Percentiles rank a stretch among this genome's conserved stretches.
Evolutionary conservation across 1,140 invertebrate species (phyloP).

Genomic region (Rhagoletis pomonella): DNA sequence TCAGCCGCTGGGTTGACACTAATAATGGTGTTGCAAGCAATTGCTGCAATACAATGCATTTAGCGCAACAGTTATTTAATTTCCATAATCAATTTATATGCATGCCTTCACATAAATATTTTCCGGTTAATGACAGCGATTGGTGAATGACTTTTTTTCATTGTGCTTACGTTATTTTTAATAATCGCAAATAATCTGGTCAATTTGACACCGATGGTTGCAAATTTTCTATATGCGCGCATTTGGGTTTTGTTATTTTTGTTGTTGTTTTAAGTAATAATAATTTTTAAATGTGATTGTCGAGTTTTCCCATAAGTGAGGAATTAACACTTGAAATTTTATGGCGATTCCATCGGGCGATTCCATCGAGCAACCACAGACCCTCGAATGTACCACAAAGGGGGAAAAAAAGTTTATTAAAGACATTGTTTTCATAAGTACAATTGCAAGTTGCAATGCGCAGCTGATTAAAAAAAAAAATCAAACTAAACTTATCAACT

Average conservation of each 20-base stretch:
- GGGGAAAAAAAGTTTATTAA: no score
- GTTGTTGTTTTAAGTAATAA: not conserved
- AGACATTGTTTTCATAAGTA: no score
- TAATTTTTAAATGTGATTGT: not conserved
- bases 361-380: no score
- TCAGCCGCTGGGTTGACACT: not conserved
- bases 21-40: not conserved
- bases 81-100: constrained; percentile 24
- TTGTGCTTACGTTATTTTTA: not conserved
- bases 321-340: no score
- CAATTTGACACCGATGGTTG: not conserved
- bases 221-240: not conserved
- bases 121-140: constrained; percentile 12
- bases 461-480: no score
- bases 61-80: constrained; percentile 36
- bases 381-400: no score
- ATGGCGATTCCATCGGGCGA: no score
- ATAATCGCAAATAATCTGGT: constrained; percentile 11
- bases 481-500: no score
- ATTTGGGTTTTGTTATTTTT: not conserved
- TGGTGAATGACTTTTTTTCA: not conserved
- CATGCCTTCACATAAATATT: constrained; percentile 6
- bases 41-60: constrained; percentile 27
- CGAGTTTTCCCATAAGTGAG: no score
- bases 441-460: no score